phyloP scores from a whole-genome alignment of 2,888 invertebrate species.

The Euphydryas editha region DNA sequence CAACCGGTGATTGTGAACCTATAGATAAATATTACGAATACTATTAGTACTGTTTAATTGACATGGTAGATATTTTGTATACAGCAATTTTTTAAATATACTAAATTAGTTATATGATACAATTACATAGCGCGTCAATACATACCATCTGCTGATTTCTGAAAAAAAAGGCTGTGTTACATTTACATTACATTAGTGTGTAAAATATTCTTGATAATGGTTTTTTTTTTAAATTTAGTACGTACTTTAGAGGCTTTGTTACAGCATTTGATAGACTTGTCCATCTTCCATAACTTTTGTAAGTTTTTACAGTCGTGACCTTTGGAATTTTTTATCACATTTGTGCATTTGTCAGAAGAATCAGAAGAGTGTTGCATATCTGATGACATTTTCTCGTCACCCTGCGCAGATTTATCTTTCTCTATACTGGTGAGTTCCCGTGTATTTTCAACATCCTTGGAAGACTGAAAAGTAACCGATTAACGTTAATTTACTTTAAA shows the following conservation, averaged over 20 bases:
- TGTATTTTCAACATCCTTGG: slow-evolving; percentile 23
- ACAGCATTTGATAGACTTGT: slow-evolving; percentile 31
- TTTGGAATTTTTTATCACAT: slow-evolving; percentile 19
- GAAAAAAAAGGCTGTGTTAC: slow-evolving; percentile 44
- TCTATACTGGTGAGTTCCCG: slow-evolving; percentile 28
- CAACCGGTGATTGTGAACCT: slow-evolving; percentile 48
- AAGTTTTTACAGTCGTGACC: slow-evolving; percentile 34
- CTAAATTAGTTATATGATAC: not conserved
- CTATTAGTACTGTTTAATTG: not conserved
- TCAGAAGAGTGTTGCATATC: slow-evolving; percentile 24
- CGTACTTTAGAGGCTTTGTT: slow-evolving; percentile 18
- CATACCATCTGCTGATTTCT: slow-evolving; percentile 60
- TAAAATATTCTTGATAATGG: not conserved
- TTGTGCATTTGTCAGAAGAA: slow-evolving; percentile 26
- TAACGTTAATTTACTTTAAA: not conserved
- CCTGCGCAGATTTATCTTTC: slow-evolving; percentile 38
- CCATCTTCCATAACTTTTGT: slow-evolving; percentile 33
- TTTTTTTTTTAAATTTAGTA: slow-evolving; percentile 1
- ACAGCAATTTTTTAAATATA: not conserved
- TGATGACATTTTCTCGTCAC: slow-evolving; percentile 35
- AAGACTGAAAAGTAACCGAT: slow-evolving; percentile 30
- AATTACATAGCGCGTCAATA: slow-evolving; percentile 21
- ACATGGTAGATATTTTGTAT: too few relatives aligned
- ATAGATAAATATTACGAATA: not conserved
- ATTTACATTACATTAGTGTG: not conserved